Evolutionary conservation across 2,113 vertebrate genomes (phyloP).

Genomic region (Phalacrocorax brasilianus): DNA sequence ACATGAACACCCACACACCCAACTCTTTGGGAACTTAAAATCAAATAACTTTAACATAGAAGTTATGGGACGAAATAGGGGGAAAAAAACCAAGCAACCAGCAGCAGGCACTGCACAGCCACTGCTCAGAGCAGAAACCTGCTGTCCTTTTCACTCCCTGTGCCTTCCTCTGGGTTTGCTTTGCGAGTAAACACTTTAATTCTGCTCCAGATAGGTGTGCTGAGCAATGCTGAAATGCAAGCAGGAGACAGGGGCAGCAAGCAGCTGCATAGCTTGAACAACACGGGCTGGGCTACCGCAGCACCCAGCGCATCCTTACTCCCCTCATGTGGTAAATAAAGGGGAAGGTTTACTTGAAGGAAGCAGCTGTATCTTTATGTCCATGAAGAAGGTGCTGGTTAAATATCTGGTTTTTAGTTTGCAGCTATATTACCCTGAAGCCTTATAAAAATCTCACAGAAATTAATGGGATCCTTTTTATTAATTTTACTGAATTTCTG

Average conservation of each 20-base stretch:
- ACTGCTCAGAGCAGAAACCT: not conserved
- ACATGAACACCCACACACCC: not conserved
- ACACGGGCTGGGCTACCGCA: not conserved
- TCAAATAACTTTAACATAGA: not conserved
- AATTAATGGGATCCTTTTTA: not conserved
- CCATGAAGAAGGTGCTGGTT: not conserved
- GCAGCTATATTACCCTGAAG: not conserved
- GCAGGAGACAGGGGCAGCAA: not conserved
- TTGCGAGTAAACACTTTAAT: not conserved
- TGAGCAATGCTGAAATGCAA: not conserved
- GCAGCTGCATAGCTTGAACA: not conserved
- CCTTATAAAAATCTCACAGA: not conserved
- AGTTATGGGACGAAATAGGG: not conserved
- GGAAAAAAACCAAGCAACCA: not conserved
- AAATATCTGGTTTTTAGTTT: not conserved
- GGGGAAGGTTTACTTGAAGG: not conserved
- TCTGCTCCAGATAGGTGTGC: slow-evolving; percentile 41
- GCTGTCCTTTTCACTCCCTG: not conserved
- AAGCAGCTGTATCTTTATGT: not conserved
- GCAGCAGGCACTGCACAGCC: not conserved
- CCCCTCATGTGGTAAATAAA: not conserved
- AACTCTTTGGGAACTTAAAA: not conserved
- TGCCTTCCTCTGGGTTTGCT: not conserved
- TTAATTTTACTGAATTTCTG: not conserved
- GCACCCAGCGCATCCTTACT: not conserved